Evolutionary conservation across 2,113 vertebrate species (phyloP), one percentile per base, ranked within the genome.

Genomic region (Manacus vitellinus): DNA sequence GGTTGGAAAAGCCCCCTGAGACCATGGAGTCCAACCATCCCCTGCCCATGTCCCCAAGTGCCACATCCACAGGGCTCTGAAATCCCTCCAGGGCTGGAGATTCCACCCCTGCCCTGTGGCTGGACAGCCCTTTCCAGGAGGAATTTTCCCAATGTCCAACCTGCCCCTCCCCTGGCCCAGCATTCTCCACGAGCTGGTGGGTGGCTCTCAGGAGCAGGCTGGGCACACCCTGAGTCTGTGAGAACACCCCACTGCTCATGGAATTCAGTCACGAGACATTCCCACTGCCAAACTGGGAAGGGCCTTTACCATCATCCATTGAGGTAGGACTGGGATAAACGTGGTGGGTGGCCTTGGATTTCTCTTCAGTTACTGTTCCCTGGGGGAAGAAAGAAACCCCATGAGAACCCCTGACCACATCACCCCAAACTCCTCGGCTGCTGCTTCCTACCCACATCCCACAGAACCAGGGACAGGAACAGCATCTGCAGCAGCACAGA

Each of bases 351-450:
- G 99, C 99, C 97, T 99, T 99, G 11, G 99, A 98, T 71, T 99
- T 99, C 72, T 99, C 99, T 46, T 99, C 99, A 58, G 99, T 99
- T 73, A 99, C 98, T 47, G 99, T 98, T 83, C 99, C 99, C 99
- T 99, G 89, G 0, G 80, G 80, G 75, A 85, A 51, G 97, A 71
- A 49, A 91, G 21, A 49, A 66, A 62, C 24, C 6, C 4, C 27
- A 4, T 93, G 33, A 95, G 93, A 81, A 90, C 74, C 23, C 25
- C 41, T 39, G 39, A 65, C 4, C 23, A 19, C 9, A 20, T 28
- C 23, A 30, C 10, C 41, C 41, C 33, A 65, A 33, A 73, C 7
- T 19, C 31, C 17, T n/a, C 1, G 0, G 16, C 6, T 30, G 8
- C 55, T 66, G 24, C 43, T 66, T 63, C 44, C 19, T 7, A 37